Percentiles rank a stretch among this genome's conserved stretches.
Conservation (phyloP, 2,888 invertebrate genomes). For the Dilophus febrilis region DNA sequence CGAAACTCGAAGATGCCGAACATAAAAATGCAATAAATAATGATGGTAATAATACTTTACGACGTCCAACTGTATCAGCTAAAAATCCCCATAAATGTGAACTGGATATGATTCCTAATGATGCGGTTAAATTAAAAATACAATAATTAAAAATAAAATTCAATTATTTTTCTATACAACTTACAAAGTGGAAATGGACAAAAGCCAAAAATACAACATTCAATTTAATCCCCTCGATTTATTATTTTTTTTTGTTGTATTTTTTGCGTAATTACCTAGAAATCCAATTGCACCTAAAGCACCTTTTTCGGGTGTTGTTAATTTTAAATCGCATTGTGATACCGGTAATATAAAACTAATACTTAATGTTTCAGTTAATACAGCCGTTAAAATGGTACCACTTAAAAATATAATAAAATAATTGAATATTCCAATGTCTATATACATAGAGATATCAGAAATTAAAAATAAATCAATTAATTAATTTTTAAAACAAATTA, state of each 20-base stretch:
- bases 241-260: too few relatives aligned
- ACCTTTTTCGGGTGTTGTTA: conserved; percentile 26
- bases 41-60: conserved; percentile 31
- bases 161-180: too few relatives aligned
- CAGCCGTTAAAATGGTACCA: conserved; percentile 34
- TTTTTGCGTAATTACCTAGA: conserved; percentile 21
- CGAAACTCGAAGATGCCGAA: conserved; percentile 32
- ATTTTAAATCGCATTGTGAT: conserved; percentile 29
- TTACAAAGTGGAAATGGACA: too few relatives aligned
- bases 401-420: conserved; percentile 30
- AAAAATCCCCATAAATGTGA: conserved; percentile 39
- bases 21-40: conserved; percentile 30
- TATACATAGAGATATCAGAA: conserved; percentile 2
- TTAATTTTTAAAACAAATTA: too few relatives aligned
- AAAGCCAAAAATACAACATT: too few relatives aligned
- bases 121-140: conserved; percentile 16
- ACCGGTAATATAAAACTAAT: conserved; percentile 36
- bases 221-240: too few relatives aligned
- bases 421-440: conserved; percentile 36
- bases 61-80: conserved; percentile 35
- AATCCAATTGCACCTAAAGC: conserved; percentile 27
- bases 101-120: conserved; percentile 30
- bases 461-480: neutral
- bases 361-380: conserved; percentile 30
- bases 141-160: too few relatives aligned